A percentile compares a stretch with the other conserved stretches of the same genome.
Evolutionary conservation across 2,113 vertebrate species (phyloP).

Genomic region (Falcunculus frontatus): DNA sequence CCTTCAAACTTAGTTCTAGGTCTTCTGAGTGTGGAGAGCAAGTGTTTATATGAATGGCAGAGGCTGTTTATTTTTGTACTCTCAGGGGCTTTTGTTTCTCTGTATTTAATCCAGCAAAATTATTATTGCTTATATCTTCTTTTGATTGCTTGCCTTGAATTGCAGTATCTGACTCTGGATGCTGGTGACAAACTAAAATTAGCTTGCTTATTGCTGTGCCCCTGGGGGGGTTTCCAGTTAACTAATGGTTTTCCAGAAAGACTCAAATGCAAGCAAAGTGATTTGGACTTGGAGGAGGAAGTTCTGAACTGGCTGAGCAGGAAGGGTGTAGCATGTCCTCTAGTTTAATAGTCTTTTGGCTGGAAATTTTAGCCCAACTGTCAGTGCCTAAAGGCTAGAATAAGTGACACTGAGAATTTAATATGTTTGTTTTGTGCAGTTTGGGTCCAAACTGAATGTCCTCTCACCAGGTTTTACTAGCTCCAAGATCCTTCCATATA

Average conservation of each 20-base stretch:
- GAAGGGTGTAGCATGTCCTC: conserved; percentile 46
- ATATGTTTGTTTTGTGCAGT: neutral
- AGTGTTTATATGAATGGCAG: neutral
- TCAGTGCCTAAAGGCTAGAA: neutral
- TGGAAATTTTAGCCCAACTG: neutral
- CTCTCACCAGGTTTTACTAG: neutral
- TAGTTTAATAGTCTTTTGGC: neutral
- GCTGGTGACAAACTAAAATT: conserved; percentile 15
- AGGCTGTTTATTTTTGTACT: neutral
- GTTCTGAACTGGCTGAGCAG: neutral
- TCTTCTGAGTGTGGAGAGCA: neutral
- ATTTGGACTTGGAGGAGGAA: neutral
- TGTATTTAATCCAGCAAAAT: neutral
- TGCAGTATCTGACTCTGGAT: neutral
- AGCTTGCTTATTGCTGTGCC: neutral
- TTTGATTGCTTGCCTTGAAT: neutral
- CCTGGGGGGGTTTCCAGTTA: neutral
- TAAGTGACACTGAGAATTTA: neutral
- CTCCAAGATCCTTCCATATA: neutral
- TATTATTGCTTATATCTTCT: neutral
- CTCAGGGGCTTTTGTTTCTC: neutral
- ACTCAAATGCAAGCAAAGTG: neutral
- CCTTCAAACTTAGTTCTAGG: neutral
- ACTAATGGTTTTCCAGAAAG: neutral
- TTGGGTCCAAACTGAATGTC: neutral